phyloP scores from a whole-genome alignment of 2,888 invertebrate genomes.

The Camponotus fellah region DNA sequence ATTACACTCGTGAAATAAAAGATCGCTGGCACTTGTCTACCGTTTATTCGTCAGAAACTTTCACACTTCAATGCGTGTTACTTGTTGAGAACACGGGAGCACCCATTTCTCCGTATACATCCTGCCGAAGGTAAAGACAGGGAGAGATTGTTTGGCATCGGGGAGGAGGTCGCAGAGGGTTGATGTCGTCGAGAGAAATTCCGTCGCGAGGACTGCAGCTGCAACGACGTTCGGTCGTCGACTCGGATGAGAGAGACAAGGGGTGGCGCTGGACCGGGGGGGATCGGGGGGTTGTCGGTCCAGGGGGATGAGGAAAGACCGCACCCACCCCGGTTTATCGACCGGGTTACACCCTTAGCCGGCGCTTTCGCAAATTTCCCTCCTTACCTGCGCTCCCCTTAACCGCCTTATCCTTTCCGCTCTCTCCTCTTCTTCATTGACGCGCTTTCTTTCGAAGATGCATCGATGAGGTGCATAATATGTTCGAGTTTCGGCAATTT shows the following conservation, averaged over 20 bases:
- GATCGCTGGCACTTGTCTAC: not conserved
- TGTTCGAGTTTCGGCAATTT: constrained; percentile 16
- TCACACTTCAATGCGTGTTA: not conserved
- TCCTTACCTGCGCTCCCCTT: constrained; percentile 66
- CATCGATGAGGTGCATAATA: constrained; percentile 31
- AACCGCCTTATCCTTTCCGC: constrained; percentile 11
- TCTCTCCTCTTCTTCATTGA: not conserved
- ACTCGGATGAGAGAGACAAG: constrained; percentile 54
- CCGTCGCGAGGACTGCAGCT: constrained; percentile 47
- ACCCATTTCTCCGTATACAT: constrained; percentile 5
- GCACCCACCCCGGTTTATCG: constrained; percentile 83
- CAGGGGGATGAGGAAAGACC: constrained; percentile 77
- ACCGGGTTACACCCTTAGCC: constrained; percentile 80
- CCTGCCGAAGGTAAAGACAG: not conserved
- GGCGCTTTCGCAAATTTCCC: constrained; percentile 77
- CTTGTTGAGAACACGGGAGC: not conserved
- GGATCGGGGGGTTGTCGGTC: constrained; percentile 73
- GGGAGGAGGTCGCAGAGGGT: constrained; percentile 35
- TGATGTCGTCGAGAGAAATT: constrained; percentile 51
- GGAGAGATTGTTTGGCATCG: constrained; percentile 45
- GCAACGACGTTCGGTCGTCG: constrained; percentile 55
- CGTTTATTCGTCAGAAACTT: constrained; percentile 26
- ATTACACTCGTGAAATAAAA: not conserved
- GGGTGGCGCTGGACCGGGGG: constrained; percentile 65
- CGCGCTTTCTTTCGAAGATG: constrained; percentile 31